A percentile compares a stretch with the other conserved stretches of the same genome.
These are phyloP conservation scores for Rhopilema esculentum DNA, from an alignment of 30 jellyfish, hydroid and myxozoan species.

Conservation along the genomic window DNA sequence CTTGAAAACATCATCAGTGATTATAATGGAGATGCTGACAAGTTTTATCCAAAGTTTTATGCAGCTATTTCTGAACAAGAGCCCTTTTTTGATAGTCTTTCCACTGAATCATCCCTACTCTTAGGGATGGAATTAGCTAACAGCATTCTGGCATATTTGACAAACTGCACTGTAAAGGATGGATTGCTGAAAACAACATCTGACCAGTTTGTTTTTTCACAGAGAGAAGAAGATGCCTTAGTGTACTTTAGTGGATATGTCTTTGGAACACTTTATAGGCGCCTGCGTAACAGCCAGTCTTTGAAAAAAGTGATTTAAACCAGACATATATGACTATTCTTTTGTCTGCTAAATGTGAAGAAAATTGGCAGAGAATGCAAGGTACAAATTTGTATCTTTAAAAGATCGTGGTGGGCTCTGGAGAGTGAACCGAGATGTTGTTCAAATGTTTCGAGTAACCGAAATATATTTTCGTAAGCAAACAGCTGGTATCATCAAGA, in stretches of 20 bases:
- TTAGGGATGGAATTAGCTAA: constrained; percentile 52
- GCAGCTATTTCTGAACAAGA: neutral
- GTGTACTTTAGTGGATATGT: constrained; percentile 48
- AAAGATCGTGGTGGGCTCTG: constrained; percentile 17
- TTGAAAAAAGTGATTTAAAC: constrained; percentile 10
- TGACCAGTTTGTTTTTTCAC: neutral
- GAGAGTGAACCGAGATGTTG: constrained; percentile 4
- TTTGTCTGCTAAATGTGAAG: constrained; percentile 5
- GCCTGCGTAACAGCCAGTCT: constrained; percentile 23
- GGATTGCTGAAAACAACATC: neutral
- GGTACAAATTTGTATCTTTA: neutral
- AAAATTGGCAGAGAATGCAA: neutral
- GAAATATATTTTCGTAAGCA: constrained; percentile 2
- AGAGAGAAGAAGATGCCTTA: constrained; percentile 22
- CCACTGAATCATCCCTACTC: constrained; percentile 23
- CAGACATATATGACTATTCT: constrained; percentile 36
- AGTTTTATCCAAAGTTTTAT: constrained; percentile 37
- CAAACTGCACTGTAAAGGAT: constrained; percentile 2
- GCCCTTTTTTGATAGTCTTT: constrained; percentile 21
- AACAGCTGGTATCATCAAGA: neutral
- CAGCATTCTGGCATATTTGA: constrained; percentile 16
- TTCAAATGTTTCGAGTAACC: constrained; percentile 1
- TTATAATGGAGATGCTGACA: constrained; percentile 30
- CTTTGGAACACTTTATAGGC: constrained; percentile 52
- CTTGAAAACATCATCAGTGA: constrained; percentile 12